Evolutionary conservation across 2,888 invertebrate species (phyloP), one percentile per base, ranked within the genome.

Genomic region (Perizoma affinitatum): DNA sequence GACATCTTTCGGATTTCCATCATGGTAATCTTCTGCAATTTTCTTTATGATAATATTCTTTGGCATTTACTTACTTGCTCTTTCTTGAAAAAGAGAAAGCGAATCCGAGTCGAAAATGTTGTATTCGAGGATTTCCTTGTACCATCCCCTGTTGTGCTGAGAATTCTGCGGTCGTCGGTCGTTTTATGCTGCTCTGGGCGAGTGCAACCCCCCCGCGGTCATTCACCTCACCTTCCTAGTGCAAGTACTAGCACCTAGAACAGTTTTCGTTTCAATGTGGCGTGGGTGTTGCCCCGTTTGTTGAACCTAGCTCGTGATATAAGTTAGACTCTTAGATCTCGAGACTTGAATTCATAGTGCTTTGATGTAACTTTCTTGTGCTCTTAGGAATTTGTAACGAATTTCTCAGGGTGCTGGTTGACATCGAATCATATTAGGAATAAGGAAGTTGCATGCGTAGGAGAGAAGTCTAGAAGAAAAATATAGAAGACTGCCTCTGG

Each of bases 171-270:
- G 83, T 86, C 81, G 79, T 79, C 70, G 81, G 75, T 79, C 83
- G 80, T 80, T 83, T 87, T 85, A 83, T 84, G 84, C 83, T 85
- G 82, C 78, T 72, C 68, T 69, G 68, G 78, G 79, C 75, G 77
- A 82, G 76, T 82, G 81, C 81, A 82, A 80, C 76, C 78, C 76
- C 77, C 78, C 82, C 76, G 81, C 75, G 86, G 83, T 87, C 84
- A 65, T 87, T 88, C 80, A 87, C 74, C 83, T 70, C 69, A 69
- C 75, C 78, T 85, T 80, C 80, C 83, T 82, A 70, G 77, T 77
- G 73, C 71, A 69, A 70, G 58, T 65, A 63, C 38, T 38, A 38
- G 38, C 1, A 22, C 22, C 74, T 78, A 75, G 73, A 77, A 75
- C 71, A 78, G 71, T 80, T 84, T 86, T 84, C 75, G 78, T 81